A percentile compares a stretch with the other conserved stretches of the same genome.
phyloP scores from a whole-genome alignment of 2,113 vertebrate species.

The Coracopsis vasa region DNA sequence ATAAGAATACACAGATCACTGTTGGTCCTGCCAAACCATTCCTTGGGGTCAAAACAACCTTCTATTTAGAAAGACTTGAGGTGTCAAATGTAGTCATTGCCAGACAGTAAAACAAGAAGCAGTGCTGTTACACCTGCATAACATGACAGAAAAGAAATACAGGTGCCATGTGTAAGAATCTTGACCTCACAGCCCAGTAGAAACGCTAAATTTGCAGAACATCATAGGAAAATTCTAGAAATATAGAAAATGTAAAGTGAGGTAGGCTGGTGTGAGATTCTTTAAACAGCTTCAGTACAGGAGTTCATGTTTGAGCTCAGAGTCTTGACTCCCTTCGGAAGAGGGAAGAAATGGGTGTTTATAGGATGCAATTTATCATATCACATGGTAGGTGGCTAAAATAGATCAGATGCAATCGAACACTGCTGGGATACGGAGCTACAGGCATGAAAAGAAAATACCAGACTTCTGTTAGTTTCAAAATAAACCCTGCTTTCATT shows the following conservation, averaged over 20 bases:
- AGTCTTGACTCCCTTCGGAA: background rate
- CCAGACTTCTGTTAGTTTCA: background rate
- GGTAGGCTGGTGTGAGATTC: background rate
- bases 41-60: background rate
- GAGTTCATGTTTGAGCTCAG: background rate
- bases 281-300: background rate
- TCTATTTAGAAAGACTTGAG: background rate
- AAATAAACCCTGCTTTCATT: background rate
- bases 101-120: background rate
- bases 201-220: background rate
- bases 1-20: background rate
- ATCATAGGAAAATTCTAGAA: background rate
- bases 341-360: background rate
- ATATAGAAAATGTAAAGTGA: background rate
- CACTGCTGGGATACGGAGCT: background rate
- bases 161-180: background rate
- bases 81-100: background rate
- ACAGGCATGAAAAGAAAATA: background rate
- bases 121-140: background rate
- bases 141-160: background rate
- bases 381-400: background rate
- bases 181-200: background rate
- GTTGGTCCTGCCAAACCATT: background rate
- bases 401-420: background rate
- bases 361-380: background rate